Percentiles rank a stretch among this genome's conserved stretches.
phyloP scores from a whole-genome alignment of 2,113 vertebrate species.

The Triplophysa rosa region DNA sequence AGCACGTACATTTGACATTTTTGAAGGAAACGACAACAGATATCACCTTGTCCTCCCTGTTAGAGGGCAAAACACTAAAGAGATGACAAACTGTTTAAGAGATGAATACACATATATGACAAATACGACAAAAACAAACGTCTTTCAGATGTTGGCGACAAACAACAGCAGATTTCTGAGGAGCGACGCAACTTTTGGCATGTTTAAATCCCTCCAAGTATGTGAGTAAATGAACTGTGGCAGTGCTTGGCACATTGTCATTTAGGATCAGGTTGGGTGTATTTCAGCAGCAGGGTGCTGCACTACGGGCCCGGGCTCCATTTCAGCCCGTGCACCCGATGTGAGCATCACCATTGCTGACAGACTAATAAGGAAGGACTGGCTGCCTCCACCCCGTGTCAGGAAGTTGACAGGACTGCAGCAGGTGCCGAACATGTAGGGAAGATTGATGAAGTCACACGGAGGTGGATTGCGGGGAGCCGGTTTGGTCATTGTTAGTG shows the following conservation, averaged over 20 bases:
- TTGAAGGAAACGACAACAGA: not conserved
- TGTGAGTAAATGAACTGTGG: constrained; percentile 49
- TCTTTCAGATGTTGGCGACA: not conserved
- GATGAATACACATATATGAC: not conserved
- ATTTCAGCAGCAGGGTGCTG: constrained; percentile 41
- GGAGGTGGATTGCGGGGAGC: constrained; percentile 52
- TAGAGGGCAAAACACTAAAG: not conserved
- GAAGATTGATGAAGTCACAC: constrained; percentile 59
- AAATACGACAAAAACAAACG: not conserved
- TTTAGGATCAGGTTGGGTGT: constrained; percentile 56
- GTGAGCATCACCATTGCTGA: constrained; percentile 49
- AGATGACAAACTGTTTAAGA: constrained; percentile 5
- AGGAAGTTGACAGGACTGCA: constrained; percentile 58
- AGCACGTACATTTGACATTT: not conserved
- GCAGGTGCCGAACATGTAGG: constrained; percentile 58
- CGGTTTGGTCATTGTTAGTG: constrained; percentile 47
- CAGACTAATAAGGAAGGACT: constrained; percentile 59
- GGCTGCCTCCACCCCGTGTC: constrained; percentile 56
- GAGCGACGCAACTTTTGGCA: constrained; percentile 35
- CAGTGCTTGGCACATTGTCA: constrained; percentile 56
- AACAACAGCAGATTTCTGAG: not conserved
- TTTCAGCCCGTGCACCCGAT: constrained; percentile 42
- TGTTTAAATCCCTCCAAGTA: constrained; percentile 40
- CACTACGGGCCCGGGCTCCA: constrained; percentile 46
- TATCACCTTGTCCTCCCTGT: not conserved